These are phyloP conservation scores for Pyxicephalus adspersus DNA, from an alignment of 2,113 vertebrate genomes.

Conservation along the genomic window DNA sequence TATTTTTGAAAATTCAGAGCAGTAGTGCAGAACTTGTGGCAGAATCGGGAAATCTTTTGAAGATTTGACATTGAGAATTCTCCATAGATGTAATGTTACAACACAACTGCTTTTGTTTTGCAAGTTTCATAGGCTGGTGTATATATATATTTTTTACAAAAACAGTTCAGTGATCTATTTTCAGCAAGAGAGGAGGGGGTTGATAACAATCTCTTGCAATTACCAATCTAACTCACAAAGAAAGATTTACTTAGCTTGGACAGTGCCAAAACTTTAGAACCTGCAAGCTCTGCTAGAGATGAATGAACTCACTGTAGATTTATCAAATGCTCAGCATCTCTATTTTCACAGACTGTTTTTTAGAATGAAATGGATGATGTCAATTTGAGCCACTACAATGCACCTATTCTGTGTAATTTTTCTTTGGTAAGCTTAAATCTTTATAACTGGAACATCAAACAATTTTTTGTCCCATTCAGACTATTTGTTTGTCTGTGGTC, in stretches of 20 bases:
- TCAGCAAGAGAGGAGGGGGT: background rate
- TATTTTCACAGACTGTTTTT: slow-evolving; percentile 36
- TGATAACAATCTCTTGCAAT: slow-evolving; percentile 24
- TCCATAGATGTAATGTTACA: too few relatives aligned
- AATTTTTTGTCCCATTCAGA: too few relatives aligned
- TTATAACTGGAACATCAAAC: background rate
- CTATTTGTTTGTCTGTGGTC: too few relatives aligned
- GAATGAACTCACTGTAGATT: slow-evolving; percentile 12
- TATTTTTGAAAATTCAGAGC: too few relatives aligned
- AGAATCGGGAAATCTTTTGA: too few relatives aligned
- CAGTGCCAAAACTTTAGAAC: background rate
- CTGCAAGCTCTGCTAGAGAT: background rate
- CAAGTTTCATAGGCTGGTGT: background rate
- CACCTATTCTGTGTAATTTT: slow-evolving; percentile 1
- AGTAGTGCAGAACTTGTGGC: too few relatives aligned
- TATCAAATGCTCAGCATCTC: slow-evolving; percentile 36
- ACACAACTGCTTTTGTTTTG: too few relatives aligned
- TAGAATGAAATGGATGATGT: slow-evolving; percentile 29
- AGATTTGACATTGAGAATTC: too few relatives aligned
- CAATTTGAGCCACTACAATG: slow-evolving; percentile 26
- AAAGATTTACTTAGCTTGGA: slow-evolving; percentile 32
- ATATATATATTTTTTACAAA: slow-evolving; percentile 25
- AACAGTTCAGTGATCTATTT: slow-evolving; percentile 1
- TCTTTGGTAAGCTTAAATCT: background rate
- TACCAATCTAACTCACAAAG: slow-evolving; percentile 32